Base-by-base conservation (phyloP, 2,888 invertebrate species). In the Drosophila multiciliata region DNA sequence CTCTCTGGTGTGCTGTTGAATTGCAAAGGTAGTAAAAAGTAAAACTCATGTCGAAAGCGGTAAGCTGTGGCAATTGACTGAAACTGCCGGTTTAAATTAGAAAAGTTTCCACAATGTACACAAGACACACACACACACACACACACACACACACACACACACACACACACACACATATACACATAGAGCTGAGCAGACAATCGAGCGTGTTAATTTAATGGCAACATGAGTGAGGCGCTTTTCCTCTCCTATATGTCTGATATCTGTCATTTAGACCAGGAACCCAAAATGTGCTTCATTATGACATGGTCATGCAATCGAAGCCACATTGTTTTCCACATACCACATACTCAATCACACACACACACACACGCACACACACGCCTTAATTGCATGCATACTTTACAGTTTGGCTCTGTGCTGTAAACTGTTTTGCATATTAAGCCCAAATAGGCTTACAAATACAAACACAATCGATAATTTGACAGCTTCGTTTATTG, bases 1-100 rank as follows among this genome's bases (percentile, higher is more conserved):
- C 4, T 55, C 55, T 55, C 36, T 55, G 26, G 54, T 54, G 62
- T 55, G 62, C 63, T 69, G 73, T 71, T 66, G 65, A 67, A 62
- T 55, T 69, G 76, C 68, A 66, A 73, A 80, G 90, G 85, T 78
- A 83, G 71, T 78, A 85, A 84, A 87, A 84, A 89, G 87, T 81
- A 87, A 89, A 84, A 84, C 89, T 84, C 84, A 89, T 84, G 84
- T 84, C 87, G 88, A 87, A 82, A 85, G 86, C 90, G 86, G 90
- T 85, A 89, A 85, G 89, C 85, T 89, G 85, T 85, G 85, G 85
- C 85, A 85, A 85, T 85, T 89, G 85, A 85, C 87, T 89, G 89
- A 87, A 85, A 85, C 85, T 89, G 89, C 85, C 85, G 90, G 83
- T 85, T 89, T 85, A 89, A 85, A 85, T 85, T 85, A 85, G 85